Evolutionary conservation across 2,113 vertebrate species (phyloP), one percentile per base, ranked within the genome.

Genomic region (Ramphastos sulfuratus): DNA sequence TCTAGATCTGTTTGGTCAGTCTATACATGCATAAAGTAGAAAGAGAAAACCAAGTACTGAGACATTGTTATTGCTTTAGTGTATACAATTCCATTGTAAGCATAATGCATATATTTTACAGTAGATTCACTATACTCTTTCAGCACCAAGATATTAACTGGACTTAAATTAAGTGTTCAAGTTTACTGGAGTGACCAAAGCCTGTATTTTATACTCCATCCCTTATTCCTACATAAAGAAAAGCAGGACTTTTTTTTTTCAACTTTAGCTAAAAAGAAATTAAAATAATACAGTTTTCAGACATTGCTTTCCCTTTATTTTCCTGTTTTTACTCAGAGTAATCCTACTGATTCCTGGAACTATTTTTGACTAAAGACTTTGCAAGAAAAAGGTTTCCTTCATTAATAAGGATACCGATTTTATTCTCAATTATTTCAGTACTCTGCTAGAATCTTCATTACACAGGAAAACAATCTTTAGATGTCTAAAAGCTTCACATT

Each of bases 221-320:
- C 66, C 39, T 61, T 79, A 61, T 6, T 13, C 39, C 9, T 18
- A 7, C 21, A 4, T 67, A 23, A 63, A 10, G 2, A 44, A 65
- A 59, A 12, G 4, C 7, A 86, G 8, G 52, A 5, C 4, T 44
- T 52, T 23, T 50, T 23, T 50, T 50, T 70, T 75, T 75, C 42
- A 21, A 15, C 7, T 5, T 72, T 37, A 25, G 19, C 5, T 65
- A 28, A 66, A 66, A 63, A 13, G 1, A 75, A 72, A 37, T 6
- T 52, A 4, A 44, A 16, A 24, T 9, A 39, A 25, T 3, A 1
- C 7, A 1, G 7, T 3, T 37, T 64, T 60, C n/a, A 2, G 3
- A 17, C 1, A 33, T 23, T 79, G 42, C 8, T 44, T 37, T 6
- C 25, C 24, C 10, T 66, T 42, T 27, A 17, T 64, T 61, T 76